Evolutionary conservation across 2,113 vertebrate species (phyloP).

Genomic region (Malaclemys terrapin): DNA sequence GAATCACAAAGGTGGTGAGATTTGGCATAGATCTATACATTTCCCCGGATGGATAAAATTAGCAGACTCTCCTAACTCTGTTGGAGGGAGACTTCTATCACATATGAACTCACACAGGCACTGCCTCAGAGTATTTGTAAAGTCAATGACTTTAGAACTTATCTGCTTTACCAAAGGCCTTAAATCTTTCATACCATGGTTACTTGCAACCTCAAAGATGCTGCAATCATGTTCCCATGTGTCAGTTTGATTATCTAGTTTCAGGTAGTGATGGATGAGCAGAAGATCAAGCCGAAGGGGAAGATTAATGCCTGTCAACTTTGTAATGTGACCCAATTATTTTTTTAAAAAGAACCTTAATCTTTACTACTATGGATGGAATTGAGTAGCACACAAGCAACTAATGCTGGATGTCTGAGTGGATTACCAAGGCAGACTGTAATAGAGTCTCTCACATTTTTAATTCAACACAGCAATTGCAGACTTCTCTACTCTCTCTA

Average conservation of each 20-base stretch:
- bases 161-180: background rate
- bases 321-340: background rate
- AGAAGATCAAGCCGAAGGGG: background rate
- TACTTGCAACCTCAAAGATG: background rate
- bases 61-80: background rate
- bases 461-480: background rate
- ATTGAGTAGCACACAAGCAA: background rate
- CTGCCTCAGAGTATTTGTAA: background rate
- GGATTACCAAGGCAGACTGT: background rate
- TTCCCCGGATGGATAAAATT: background rate
- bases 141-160: background rate
- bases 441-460: background rate
- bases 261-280: background rate
- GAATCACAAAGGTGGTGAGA: background rate
- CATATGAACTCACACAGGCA: accelerated
- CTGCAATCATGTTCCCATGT: background rate
- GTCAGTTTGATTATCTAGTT: constrained; percentile 15
- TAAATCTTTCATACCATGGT: background rate
- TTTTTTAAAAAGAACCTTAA: background rate
- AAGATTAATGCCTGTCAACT: constrained; percentile 8
- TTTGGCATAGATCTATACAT: background rate
- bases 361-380: constrained; percentile 1
- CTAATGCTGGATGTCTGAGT: background rate
- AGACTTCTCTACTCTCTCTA: background rate
- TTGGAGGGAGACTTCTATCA: background rate